A percentile compares a stretch with the other conserved stretches of the same genome.
Conservation (phyloP, 2,113 vertebrate genomes). For the Pristiophorus japonicus region DNA sequence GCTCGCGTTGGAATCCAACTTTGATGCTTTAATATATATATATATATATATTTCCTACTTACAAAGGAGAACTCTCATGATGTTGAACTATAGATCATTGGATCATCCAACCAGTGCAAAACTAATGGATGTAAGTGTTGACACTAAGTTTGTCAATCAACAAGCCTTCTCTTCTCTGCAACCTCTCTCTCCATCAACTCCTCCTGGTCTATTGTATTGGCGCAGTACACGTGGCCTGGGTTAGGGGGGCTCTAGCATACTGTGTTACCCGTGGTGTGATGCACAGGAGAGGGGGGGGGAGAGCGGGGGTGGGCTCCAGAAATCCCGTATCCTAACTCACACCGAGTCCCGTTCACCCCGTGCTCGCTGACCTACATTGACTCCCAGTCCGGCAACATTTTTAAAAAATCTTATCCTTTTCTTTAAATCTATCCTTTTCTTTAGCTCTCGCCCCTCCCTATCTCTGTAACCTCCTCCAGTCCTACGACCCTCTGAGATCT, state of each 20-base stretch:
- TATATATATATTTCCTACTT: neutral
- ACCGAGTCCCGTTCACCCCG: no score
- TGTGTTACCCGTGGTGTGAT: neutral
- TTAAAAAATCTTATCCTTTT: no score
- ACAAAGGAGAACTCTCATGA: neutral
- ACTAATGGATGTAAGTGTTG: neutral
- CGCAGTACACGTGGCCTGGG: neutral
- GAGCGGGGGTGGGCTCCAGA: no score
- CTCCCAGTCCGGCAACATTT: no score
- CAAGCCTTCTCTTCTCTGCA: neutral
- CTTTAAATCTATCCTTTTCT: no score
- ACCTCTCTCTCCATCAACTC: neutral
- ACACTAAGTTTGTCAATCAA: neutral
- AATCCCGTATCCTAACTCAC: no score
- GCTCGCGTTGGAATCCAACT: no score
- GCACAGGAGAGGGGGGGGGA: no score
- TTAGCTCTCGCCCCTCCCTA: no score
- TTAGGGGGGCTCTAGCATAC: neutral
- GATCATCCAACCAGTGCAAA: neutral
- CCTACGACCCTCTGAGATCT: no score
- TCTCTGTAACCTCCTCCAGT: no score
- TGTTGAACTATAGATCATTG: neutral
- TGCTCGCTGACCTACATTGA: no score
- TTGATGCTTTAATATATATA: neutral
- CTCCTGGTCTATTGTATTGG: neutral